Conservation (phyloP, 2,797 vertebrate species). For the Oryzias sinensis region DNA sequence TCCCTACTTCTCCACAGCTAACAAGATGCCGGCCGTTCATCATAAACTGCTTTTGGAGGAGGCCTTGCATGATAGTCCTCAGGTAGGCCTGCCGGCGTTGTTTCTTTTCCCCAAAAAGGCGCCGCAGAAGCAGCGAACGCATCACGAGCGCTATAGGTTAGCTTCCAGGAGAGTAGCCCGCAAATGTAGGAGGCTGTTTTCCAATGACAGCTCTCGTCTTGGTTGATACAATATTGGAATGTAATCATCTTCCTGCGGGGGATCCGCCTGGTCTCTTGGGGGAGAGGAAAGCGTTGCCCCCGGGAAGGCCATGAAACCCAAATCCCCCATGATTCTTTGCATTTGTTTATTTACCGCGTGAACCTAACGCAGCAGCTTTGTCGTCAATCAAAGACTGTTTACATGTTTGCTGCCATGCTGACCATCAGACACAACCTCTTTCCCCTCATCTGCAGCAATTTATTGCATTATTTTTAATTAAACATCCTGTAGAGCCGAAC, state of each 20-base stretch:
- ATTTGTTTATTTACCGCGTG: slow-evolving; percentile 9
- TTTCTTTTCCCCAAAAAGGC: slow-evolving; percentile 4
- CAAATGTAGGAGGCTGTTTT: slow-evolving; percentile 33
- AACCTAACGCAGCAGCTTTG: neutral
- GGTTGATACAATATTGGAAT: slow-evolving; percentile 29
- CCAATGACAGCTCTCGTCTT: slow-evolving; percentile 55
- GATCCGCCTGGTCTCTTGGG: neutral
- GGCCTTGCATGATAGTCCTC: slow-evolving; percentile 94
- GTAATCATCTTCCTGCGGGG: slow-evolving; percentile 1
- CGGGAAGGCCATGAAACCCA: too few relatives aligned
- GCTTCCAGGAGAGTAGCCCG: slow-evolving; percentile 24
- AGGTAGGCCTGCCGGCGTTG: slow-evolving; percentile 78
- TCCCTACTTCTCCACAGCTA: slow-evolving; percentile 45
- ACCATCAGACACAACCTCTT: neutral
- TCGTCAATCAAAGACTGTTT: neutral
- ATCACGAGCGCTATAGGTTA: slow-evolving; percentile 18
- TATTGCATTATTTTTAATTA: neutral
- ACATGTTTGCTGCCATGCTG: too few relatives aligned
- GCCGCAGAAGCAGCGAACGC: slow-evolving; percentile 1
- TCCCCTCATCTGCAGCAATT: neutral
- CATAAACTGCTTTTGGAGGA: slow-evolving; percentile 92
- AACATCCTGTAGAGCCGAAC: slow-evolving; percentile 12
- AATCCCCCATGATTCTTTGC: neutral
- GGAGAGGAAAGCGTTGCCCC: too few relatives aligned
- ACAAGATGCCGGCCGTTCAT: slow-evolving; percentile 94